Conservation (phyloP, 1,140 invertebrate species). For the Lordiphosa collinella region DNA sequence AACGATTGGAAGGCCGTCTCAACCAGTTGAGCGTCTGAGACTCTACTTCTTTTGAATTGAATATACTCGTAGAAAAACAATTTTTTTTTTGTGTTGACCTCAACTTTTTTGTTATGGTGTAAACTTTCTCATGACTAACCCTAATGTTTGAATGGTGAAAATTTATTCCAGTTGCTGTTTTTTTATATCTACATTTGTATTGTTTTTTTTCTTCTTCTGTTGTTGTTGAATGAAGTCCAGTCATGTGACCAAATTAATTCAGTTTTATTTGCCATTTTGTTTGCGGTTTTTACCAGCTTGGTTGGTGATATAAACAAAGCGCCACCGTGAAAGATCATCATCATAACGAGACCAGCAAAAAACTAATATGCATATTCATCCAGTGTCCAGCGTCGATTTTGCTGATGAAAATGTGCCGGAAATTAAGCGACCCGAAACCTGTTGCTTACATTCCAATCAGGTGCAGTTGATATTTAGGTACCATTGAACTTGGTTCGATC, state of each 20-base stretch:
- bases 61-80: too few species aligned
- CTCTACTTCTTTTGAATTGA: too few species aligned
- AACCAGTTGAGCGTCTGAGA: too few species aligned
- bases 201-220: conserved; percentile 29
- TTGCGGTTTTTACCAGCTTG: conserved; percentile 27
- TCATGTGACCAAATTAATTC: conserved; percentile 68
- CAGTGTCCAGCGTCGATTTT: neutral
- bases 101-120: too few species aligned
- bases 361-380: neutral
- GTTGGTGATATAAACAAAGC: conserved; percentile 35
- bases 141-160: conserved; percentile 18
- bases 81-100: too few species aligned
- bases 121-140: too few species aligned
- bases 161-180: conserved; percentile 29
- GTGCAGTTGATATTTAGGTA: conserved; percentile 5
- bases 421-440: neutral
- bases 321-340: conserved; percentile 32
- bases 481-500: conserved; percentile 51
- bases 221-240: conserved; percentile 20
- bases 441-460: neutral
- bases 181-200: conserved; percentile 13
- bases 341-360: neutral
- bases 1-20: too few species aligned
- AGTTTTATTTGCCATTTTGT: conserved; percentile 33
- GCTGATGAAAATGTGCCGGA: neutral